Conservation (phyloP, 2,113 vertebrate genomes). For the Leucopsar rothschildi region DNA sequence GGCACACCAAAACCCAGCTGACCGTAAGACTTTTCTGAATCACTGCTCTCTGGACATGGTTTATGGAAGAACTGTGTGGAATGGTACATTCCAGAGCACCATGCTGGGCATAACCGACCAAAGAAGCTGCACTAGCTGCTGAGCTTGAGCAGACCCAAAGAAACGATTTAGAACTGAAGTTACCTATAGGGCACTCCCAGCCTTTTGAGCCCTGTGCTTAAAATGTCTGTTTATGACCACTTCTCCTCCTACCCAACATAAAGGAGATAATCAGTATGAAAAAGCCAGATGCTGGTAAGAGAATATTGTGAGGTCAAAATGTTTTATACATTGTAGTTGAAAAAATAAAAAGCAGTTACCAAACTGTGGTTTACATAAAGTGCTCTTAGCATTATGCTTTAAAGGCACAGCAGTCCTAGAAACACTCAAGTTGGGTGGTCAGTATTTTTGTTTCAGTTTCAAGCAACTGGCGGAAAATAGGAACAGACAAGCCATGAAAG, state of each 20-base stretch:
- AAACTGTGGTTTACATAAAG: not conserved
- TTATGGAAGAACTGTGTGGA: not conserved
- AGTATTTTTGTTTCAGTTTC: conserved; percentile 10
- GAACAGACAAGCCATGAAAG: conserved; percentile 24
- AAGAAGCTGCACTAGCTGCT: not conserved
- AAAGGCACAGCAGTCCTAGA: not conserved
- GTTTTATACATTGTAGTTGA: not conserved
- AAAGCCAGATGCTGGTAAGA: not conserved
- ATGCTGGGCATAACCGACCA: not conserved
- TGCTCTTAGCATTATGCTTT: not conserved
- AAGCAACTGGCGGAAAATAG: conserved; percentile 21
- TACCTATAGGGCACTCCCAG: not conserved
- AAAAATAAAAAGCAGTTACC: not conserved
- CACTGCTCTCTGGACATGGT: not conserved
- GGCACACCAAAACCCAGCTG: not conserved
- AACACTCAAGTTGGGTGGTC: conserved; percentile 41
- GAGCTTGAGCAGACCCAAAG: not conserved
- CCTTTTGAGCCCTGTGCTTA: not conserved
- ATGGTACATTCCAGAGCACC: not conserved
- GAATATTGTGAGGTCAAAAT: not conserved
- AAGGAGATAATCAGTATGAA: not conserved
- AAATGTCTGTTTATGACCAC: not conserved
- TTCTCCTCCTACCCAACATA: not conserved
- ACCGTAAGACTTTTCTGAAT: not conserved
- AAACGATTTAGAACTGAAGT: not conserved